These are phyloP conservation scores for Luehdorfia chinensis DNA, from an alignment of 1,140 invertebrate genomes.

Conservation along the genomic window DNA sequence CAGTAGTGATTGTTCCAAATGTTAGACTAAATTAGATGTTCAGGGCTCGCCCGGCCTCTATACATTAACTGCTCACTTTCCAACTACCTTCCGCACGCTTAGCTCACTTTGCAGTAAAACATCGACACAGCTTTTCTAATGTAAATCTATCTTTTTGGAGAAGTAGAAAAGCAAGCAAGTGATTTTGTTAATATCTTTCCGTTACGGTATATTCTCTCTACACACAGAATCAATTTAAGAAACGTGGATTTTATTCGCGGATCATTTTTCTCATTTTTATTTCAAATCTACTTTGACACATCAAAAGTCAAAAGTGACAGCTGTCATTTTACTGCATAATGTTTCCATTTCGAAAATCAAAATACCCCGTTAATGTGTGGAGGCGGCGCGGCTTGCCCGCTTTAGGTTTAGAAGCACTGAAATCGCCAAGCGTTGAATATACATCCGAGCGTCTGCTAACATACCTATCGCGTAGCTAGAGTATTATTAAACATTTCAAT, in stretches of 20 bases:
- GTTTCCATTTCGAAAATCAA: no score
- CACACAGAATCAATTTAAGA: no score
- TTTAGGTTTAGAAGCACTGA: conserved; percentile 54
- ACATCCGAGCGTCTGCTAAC: conserved; percentile 43
- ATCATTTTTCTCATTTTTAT: no score
- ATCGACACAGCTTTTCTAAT: no score
- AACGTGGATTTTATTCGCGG: no score
- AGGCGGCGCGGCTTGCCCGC: conserved; percentile 41
- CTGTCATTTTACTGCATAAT: no score
- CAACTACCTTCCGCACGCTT: background rate
- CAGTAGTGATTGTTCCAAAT: conserved; percentile 75
- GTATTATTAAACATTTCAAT: conserved; percentile 57
- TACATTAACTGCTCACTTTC: conserved; percentile 34
- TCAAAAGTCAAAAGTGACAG: no score
- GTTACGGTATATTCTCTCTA: no score
- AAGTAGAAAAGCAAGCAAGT: no score
- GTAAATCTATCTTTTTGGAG: no score
- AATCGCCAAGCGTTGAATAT: conserved; percentile 48
- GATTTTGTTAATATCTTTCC: no score
- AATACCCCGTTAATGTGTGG: conserved; percentile 37
- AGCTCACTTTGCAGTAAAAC: background rate
- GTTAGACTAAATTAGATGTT: conserved; percentile 68
- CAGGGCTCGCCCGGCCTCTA: conserved; percentile 43
- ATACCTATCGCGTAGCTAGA: conserved; percentile 57
- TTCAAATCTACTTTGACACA: no score